Conservation (phyloP, 2,113 vertebrate species). For the Indicator indicator region DNA sequence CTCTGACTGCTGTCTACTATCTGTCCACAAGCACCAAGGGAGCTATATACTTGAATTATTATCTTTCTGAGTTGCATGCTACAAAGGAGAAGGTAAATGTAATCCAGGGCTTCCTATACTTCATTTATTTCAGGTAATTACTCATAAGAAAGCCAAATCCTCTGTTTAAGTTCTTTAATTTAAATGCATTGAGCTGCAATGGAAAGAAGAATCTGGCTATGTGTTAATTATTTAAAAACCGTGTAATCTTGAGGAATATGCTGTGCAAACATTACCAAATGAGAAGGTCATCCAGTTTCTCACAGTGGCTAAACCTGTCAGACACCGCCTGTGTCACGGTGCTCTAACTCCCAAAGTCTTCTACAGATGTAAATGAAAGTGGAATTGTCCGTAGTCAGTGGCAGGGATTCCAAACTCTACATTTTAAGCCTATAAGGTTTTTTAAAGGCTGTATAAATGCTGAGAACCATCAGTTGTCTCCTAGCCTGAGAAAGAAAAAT, state of each 20-base stretch:
- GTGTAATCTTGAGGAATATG: neutral
- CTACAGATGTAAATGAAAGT: neutral
- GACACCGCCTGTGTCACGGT: neutral
- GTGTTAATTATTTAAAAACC: neutral
- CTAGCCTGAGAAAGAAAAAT: neutral
- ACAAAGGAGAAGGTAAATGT: neutral
- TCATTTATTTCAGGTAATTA: neutral
- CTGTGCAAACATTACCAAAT: neutral
- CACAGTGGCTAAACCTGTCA: neutral
- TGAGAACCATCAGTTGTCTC: neutral
- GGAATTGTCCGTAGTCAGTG: neutral
- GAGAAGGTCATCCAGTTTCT: neutral
- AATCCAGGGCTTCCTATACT: neutral
- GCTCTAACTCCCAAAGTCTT: neutral
- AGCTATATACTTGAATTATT: neutral
- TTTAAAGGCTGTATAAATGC: neutral
- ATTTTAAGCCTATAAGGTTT: neutral
- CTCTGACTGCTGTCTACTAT: neutral
- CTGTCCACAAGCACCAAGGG: neutral
- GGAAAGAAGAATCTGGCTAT: neutral
- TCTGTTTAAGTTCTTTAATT: neutral
- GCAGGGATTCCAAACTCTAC: neutral
- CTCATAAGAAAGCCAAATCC: neutral
- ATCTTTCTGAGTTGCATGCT: neutral
- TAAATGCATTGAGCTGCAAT: neutral